These are phyloP conservation scores for Muscina levida DNA, from an alignment of 2,888 invertebrate species.

Conservation along the genomic window DNA sequence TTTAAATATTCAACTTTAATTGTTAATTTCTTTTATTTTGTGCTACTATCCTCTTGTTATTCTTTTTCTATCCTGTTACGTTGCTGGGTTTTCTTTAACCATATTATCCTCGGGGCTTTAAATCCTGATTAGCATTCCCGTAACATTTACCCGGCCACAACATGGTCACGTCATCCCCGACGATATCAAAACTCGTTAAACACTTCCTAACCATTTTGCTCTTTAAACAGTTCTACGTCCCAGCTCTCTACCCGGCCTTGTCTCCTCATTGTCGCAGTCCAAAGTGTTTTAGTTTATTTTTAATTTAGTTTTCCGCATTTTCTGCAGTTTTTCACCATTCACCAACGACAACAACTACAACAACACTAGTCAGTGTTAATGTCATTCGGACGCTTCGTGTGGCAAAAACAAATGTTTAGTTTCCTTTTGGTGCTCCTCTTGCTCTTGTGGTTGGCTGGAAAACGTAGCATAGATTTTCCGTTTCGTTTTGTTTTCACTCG, in stretches of 20 bases:
- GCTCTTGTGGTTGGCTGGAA: background rate
- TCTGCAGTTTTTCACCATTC: slow-evolving; percentile 20
- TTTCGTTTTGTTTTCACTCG: slow-evolving; percentile 11
- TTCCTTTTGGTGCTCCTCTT: too few species aligned
- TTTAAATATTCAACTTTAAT: too few species aligned
- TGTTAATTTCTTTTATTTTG: too few species aligned
- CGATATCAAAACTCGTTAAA: slow-evolving; percentile 57
- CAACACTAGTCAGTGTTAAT: slow-evolving; percentile 33
- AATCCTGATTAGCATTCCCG: slow-evolving; percentile 34
- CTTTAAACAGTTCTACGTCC: slow-evolving; percentile 1
- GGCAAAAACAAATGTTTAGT: slow-evolving; percentile 31
- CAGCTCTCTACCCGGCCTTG: background rate
- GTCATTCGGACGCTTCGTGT: slow-evolving; percentile 40
- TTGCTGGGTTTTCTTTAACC: background rate
- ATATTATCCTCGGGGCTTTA: background rate
- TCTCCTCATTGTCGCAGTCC: background rate
- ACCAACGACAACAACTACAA: slow-evolving; percentile 16
- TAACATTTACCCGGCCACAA: slow-evolving; percentile 28
- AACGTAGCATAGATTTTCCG: background rate
- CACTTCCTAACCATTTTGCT: slow-evolving; percentile 57
- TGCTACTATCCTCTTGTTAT: background rate
- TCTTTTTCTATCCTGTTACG: background rate
- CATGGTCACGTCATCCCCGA: slow-evolving; percentile 50
- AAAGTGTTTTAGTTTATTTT: slow-evolving; percentile 42
- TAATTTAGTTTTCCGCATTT: slow-evolving; percentile 53